Conservation (phyloP, 1,140 invertebrate genomes). For the Diachasmimorpha longicaudata region DNA sequence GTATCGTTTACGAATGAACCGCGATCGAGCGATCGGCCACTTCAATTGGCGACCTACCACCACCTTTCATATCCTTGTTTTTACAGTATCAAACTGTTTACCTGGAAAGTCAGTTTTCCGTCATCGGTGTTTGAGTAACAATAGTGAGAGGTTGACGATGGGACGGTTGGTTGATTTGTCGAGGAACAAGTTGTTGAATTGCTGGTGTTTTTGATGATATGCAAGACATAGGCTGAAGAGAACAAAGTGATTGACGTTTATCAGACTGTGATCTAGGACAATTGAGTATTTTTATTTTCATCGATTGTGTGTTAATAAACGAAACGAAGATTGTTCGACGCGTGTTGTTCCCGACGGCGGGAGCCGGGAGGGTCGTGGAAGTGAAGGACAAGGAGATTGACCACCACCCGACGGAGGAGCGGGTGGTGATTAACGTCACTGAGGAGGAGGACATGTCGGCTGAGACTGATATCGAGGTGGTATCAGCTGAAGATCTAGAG, state of each 20-base stretch:
- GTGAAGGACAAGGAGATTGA: conserved; percentile 3
- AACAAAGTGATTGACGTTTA: background rate
- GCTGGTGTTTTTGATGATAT: no score
- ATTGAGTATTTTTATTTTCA: background rate
- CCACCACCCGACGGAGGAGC: conserved; percentile 1
- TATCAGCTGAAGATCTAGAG: conserved; percentile 58
- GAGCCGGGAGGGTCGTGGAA: conserved; percentile 14
- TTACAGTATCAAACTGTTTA: conserved; percentile 9
- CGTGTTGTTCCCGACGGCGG: conserved; percentile 13
- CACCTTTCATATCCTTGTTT: conserved; percentile 21
- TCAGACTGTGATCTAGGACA: background rate
- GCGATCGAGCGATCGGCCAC: conserved; percentile 49
- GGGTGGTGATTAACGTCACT: conserved; percentile 11
- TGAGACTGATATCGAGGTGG: conserved; percentile 61
- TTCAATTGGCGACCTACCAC: conserved; percentile 24
- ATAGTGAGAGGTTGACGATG: background rate
- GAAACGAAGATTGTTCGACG: conserved; percentile 16
- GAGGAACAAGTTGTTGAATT: no score
- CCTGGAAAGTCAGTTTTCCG: conserved; percentile 9
- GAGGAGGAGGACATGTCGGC: conserved; percentile 49
- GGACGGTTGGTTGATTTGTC: background rate
- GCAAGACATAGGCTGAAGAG: no score
- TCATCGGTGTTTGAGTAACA: background rate
- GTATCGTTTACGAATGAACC: conserved; percentile 56
- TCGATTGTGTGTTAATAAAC: background rate